Conservation (phyloP, 2,888 invertebrate species). For the Priocnemis perturbator region DNA sequence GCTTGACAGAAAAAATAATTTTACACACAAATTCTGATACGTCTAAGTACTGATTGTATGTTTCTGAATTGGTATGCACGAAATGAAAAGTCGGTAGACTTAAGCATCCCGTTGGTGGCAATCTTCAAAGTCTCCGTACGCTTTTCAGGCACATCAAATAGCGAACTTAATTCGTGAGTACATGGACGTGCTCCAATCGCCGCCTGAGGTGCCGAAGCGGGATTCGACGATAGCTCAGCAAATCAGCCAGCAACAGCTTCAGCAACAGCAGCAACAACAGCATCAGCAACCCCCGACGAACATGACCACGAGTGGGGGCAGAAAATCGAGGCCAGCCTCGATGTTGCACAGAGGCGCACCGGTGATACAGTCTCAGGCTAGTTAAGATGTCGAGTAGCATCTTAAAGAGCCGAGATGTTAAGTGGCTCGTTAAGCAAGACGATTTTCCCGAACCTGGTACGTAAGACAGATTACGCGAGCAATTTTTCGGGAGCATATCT, state of each 20-base stretch:
- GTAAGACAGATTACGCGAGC: slow-evolving; percentile 7
- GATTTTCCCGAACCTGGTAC: slow-evolving; percentile 41
- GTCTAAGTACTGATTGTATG: no score
- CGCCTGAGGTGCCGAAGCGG: slow-evolving; percentile 70
- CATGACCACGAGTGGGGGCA: slow-evolving; percentile 50
- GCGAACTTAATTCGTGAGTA: slow-evolving; percentile 94
- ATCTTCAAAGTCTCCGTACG: slow-evolving; percentile 1
- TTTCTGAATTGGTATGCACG: no score
- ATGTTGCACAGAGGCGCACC: slow-evolving; percentile 77
- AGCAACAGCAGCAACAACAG: slow-evolving; percentile 46
- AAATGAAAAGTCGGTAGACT: no score
- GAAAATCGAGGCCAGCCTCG: slow-evolving; percentile 77
- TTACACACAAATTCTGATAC: no score
- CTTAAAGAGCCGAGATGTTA: no score
- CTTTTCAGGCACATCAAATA: slow-evolving; percentile 90
- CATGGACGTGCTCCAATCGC: slow-evolving; percentile 80
- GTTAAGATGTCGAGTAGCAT: slow-evolving; percentile 72
- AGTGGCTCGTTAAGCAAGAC: slow-evolving; percentile 8
- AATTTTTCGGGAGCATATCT: neutral
- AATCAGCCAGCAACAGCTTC: slow-evolving; percentile 59
- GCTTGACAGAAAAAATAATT: no score
- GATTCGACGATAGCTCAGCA: slow-evolving; percentile 69
- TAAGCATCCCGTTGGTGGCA: no score
- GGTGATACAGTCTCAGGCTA: slow-evolving; percentile 79
- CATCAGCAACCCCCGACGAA: slow-evolving; percentile 41